Evolutionary conservation across 2,888 invertebrate species (phyloP), one percentile per base, ranked within the genome.

Genomic region (Lycophotia porphyrea): DNA sequence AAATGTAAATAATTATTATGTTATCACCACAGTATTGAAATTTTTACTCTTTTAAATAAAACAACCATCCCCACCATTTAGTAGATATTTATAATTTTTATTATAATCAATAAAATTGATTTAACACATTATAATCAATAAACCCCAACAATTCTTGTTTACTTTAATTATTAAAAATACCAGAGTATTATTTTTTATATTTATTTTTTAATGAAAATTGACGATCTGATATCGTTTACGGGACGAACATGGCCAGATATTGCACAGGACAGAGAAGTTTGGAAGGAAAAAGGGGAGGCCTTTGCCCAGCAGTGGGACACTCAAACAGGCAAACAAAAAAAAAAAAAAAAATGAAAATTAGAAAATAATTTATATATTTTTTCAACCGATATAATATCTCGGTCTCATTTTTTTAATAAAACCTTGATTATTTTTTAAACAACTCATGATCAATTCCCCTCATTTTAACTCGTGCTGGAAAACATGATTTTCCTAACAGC

Each of bases 1-100:
- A 92, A 88, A 80, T 90, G 91, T 92, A 93, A 88, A 88, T 89
- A 93, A 88, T 88, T 89, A 92, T 24, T 24, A 52, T n/a, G n/a
- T 52, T 52, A 52, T n/a, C n/a, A n/a, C n/a, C n/a, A 11, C n/a
- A n/a, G 93, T 92, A 93, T 93, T 94, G 91, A 93, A 90, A 88
- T 90, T 88, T 82, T 78, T 67, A 74, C 71, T 42, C 27, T 72
- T 76, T 85, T 77, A 60, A 64, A 61, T 58, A 71, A 70, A 55
- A 44, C 1, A 42, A 52, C 36, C 55, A 31, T 63, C 63, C 49
- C 60, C 71, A 78, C 68, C 13, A 13, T 24, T 11, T 73, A 44
- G 24, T 4, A n/a, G 1, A 27, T 27, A 39, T 2, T 39, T 44
- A 49, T 58, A 34, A 9, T 44, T 52, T 47, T 44, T 27, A 60